Percentiles rank a stretch among this genome's conserved stretches.
phyloP scores from a whole-genome alignment of 2,888 invertebrate genomes.

The Stegana nigrithorax region DNA sequence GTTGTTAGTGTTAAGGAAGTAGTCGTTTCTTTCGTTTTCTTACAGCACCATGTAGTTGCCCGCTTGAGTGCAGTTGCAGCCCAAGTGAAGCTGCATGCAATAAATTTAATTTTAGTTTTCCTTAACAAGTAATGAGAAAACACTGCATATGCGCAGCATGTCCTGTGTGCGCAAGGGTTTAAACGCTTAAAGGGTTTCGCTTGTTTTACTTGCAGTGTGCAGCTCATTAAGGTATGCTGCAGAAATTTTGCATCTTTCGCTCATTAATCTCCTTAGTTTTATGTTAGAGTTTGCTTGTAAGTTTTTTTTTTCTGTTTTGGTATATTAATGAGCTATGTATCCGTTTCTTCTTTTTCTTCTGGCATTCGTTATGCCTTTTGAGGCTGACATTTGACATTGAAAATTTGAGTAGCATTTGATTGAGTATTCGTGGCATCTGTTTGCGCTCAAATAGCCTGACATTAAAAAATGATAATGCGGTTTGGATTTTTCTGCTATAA shows the following conservation, averaged over 20 bases:
- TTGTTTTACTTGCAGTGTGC: background rate
- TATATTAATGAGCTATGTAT: background rate
- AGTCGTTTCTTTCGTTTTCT: background rate
- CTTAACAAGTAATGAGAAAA: no score
- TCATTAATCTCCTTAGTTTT: background rate
- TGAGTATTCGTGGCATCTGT: no score
- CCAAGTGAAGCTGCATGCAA: background rate
- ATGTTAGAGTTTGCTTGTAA: background rate
- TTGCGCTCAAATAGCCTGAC: no score
- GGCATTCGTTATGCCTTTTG: no score
- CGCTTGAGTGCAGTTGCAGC: background rate
- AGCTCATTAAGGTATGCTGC: no score
- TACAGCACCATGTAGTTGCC: background rate
- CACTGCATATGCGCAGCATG: no score
- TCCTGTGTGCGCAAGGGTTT: background rate
- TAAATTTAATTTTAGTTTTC: slow-evolving; percentile 4
- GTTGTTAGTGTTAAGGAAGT: background rate
- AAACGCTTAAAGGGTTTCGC: background rate
- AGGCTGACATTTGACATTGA: background rate
- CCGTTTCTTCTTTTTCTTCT: no score
- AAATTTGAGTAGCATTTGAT: no score
- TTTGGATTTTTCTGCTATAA: no score
- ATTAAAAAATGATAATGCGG: no score
- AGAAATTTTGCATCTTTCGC: background rate
- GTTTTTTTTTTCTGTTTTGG: no score